Evolutionary conservation across 2,113 vertebrate genomes (phyloP).

Genomic region (Gyps fulvus): DNA sequence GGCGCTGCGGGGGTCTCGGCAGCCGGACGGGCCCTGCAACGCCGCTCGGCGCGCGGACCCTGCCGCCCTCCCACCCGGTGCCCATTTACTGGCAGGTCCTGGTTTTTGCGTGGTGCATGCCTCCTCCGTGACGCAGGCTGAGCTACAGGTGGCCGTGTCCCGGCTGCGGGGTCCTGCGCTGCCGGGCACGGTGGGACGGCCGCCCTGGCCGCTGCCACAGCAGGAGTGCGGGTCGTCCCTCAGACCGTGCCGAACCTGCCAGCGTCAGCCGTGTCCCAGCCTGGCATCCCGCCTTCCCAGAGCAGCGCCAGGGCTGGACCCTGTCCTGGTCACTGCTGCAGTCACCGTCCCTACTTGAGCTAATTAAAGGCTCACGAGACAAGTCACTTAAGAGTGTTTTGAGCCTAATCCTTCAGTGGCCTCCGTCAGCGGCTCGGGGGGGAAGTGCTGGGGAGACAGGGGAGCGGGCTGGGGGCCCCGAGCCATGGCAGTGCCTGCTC

Average conservation of each 20-base stretch:
- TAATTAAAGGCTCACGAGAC: conserved; percentile 48
- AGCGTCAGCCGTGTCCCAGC: background rate
- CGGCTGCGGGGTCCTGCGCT: background rate
- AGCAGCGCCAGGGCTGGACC: background rate
- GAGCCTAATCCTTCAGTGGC: conserved; percentile 11
- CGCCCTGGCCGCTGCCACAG: background rate
- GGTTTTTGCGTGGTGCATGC: accelerated
- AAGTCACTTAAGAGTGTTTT: conserved; percentile 6
- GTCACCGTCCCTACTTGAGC: background rate
- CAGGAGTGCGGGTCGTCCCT: background rate
- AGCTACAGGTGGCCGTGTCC: background rate
- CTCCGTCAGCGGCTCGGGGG: background rate
- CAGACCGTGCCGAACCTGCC: background rate
- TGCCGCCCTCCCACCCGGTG: background rate
- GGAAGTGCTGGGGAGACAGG: background rate
- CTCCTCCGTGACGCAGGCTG: background rate
- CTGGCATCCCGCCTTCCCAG: background rate
- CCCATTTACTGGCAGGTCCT: accelerated
- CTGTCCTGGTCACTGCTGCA: background rate
- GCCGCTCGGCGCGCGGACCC: accelerated
- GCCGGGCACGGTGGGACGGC: background rate
- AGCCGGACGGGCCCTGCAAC: accelerated
- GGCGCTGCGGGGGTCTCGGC: no score
- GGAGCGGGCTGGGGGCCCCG: background rate
- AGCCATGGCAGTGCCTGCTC: accelerated